These are phyloP conservation scores for Torymus texanus DNA, from an alignment of 2,888 invertebrate species.

Conservation along the genomic window DNA sequence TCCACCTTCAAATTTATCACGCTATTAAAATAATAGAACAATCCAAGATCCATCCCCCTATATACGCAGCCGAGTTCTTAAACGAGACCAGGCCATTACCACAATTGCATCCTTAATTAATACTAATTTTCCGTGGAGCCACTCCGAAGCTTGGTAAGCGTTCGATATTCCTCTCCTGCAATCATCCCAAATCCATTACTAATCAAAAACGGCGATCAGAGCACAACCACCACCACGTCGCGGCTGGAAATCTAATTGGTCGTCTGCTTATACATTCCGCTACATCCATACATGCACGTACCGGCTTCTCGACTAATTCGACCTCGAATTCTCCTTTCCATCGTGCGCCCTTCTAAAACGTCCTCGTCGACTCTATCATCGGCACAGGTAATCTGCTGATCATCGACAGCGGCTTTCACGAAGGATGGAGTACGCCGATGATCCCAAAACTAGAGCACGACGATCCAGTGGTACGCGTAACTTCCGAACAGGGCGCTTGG, in stretches of 20 bases:
- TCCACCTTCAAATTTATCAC: no score
- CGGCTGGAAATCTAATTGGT: constrained; percentile 10
- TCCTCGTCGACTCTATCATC: not conserved
- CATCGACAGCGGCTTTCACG: constrained; percentile 72
- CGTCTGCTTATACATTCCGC: not conserved
- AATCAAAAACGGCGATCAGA: constrained; percentile 26
- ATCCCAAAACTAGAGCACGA: constrained; percentile 68
- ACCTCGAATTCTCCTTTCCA: constrained; percentile 32
- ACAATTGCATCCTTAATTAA: constrained; percentile 29
- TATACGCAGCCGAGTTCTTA: not conserved
- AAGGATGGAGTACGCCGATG: constrained; percentile 73
- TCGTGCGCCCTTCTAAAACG: not conserved
- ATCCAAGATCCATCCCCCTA: no score
- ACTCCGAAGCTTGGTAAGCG: constrained; percentile 4
- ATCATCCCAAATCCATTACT: constrained; percentile 40
- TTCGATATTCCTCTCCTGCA: not conserved
- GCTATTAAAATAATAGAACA: no score
- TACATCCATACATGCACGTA: not conserved
- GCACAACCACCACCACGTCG: no score
- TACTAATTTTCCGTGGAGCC: constrained; percentile 35
- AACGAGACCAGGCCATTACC: not conserved
- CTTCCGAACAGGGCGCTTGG: constrained; percentile 63
- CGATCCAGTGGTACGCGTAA: constrained; percentile 63
- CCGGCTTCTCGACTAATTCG: constrained; percentile 23
- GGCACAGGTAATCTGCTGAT: constrained; percentile 70